Evolutionary conservation across 2,113 vertebrate genomes (phyloP), one percentile per base, ranked within the genome.

Genomic region (Cynopterus brachyotis): DNA sequence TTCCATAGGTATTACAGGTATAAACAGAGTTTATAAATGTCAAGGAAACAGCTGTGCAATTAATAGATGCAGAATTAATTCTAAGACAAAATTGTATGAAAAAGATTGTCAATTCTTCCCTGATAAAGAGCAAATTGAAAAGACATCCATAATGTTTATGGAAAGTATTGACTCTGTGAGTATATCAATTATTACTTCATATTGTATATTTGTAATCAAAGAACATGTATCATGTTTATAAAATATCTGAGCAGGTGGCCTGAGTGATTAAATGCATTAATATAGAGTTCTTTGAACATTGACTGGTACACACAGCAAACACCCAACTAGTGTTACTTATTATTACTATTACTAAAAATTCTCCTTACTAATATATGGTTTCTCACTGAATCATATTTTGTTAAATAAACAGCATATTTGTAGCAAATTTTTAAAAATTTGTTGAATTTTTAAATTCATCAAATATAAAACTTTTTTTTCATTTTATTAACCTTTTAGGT

Each of bases 61-160:
- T 37, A 96, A 55, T 73, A 0, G 0, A 0, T 99, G 98, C 96
- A 95, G 2, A 87, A 22, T 3, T 1, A 57, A 98, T 88, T 66
- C 89, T 19, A 70, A 86, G 47, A 97, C 97, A 60, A 92, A 97
- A 8, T 82, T 98, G 35, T 98, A 98, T 75, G 95, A 97, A 57
- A 96, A 97, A 95, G 92, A 88, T 17, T 98, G 98, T 73, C 92
- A 95, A 3, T 98, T 98, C 83, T 97, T 98, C 53, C 96, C 96
- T 60, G 50, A 98, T 10, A 92, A 96, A 89, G 37, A 35, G 35
- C 95, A 98, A 94, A 96, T 20, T 72, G 96, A 88, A 95, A 88
- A 91, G 35, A 30, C 92, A 57, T 98, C 98, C 35, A 97, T 98
- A 96, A 98, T 98, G 97, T 98, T 95, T 85, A 98, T 96, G 90